Percentiles rank a stretch among this genome's conserved stretches.
These are phyloP conservation scores for Cuniculus paca DNA, from an alignment of 2,797 vertebrate species.

Conservation along the genomic window DNA sequence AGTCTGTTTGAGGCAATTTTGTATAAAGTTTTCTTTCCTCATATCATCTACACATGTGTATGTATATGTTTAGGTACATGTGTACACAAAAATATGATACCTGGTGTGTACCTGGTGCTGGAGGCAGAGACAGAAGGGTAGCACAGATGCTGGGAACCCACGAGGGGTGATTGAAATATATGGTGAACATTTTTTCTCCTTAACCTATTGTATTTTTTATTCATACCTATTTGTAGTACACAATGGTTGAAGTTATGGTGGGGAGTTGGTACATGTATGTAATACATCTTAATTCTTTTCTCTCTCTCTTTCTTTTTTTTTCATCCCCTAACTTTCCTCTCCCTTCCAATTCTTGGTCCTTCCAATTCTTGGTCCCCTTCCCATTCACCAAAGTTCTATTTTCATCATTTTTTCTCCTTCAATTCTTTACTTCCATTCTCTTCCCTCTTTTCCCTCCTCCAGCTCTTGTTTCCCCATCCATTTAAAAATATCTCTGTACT, in stretches of 20 bases:
- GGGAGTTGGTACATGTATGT: background rate
- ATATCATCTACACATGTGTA: background rate
- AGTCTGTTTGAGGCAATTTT: background rate
- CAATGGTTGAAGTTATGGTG: background rate
- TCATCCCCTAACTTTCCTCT: background rate
- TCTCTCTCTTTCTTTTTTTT: background rate
- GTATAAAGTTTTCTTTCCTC: background rate
- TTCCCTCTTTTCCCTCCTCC: background rate
- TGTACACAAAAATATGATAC: background rate
- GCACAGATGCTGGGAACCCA: background rate
- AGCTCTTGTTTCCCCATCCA: background rate
- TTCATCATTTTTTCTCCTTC: background rate
- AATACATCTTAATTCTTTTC: background rate
- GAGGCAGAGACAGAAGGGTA: background rate
- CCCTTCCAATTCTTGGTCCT: background rate
- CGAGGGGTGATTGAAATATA: background rate
- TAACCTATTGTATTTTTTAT: background rate
- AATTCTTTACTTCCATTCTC: background rate
- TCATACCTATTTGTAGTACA: background rate
- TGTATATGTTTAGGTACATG: too few relatives aligned
- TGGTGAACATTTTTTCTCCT: background rate
- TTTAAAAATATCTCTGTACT: background rate
- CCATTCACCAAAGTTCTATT: background rate
- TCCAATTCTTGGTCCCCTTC: background rate
- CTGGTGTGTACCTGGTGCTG: background rate